Evolutionary conservation across 2,888 invertebrate species (phyloP), one percentile per base, ranked within the genome.

Genomic region (Eilema griseolum): DNA sequence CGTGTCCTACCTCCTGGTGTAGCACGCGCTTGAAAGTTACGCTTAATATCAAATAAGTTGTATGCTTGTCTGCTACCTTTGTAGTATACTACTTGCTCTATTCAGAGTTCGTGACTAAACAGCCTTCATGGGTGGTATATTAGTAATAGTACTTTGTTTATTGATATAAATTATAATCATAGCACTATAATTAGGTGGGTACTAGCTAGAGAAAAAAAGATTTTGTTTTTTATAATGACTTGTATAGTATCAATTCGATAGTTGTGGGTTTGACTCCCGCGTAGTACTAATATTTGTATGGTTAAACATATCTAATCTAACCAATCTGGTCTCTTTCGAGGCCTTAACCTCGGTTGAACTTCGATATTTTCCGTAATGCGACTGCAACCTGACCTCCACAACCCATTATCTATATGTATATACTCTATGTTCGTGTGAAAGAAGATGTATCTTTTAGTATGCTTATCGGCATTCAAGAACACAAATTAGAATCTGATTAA

Each of bases 141-240:
- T 52, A n/a, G 52, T 52, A 52, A 52, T 52, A 52, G 52, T n/a
- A 52, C n/a, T n/a, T 52, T 52, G 52, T n/a, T 52, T 52, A 52
- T 52, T 52, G 52, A 52, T 52, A 52, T 52, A 52, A 52, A 20
- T 52, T 52, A 52, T 8, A 52, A 52, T 1, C 8, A 7, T 52
- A 52, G 10, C 52, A 46, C 20, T 20, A 20, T 52, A 52, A 52
- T 52, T 52, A 52, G n/a, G 52, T 52, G n/a, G 20, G 20, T 52
- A 52, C 52, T 52, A 5, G 52, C n/a, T 10, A 52, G n/a, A 52
- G 52, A n/a, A 52, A 52, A 46, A 52, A 52, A 20, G n/a, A 52
- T 52, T 52, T n/a, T n/a, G n/a, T n/a, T 52, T n/a, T n/a, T 46
- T 46, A 2, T 52, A 52, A 52, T n/a, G 20, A n/a, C 52, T 20